A percentile compares a stretch with the other conserved stretches of the same genome.
Evolutionary conservation across 2,888 invertebrate species (phyloP).

Genomic region (Eristalis arbustorum): DNA sequence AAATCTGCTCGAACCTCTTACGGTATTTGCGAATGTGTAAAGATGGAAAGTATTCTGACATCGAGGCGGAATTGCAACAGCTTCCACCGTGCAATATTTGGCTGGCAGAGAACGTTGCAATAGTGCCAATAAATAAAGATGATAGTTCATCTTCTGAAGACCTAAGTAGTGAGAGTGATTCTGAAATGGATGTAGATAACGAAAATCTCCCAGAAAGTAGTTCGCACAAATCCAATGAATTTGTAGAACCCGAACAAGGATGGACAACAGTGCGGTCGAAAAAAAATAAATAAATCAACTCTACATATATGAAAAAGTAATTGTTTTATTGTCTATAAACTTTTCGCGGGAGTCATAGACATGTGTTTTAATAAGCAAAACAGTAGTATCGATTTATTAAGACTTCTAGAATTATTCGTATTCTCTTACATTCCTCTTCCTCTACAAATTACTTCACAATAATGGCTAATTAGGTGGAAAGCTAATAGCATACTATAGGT

Average conservation of each 20-base stretch:
- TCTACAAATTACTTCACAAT: too few relatives aligned
- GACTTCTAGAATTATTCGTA: too few relatives aligned
- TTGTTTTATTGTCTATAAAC: neutral
- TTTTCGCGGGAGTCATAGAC: neutral
- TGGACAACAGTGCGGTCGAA: slow-evolving; percentile 84
- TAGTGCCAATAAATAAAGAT: slow-evolving; percentile 73
- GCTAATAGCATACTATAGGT: too few relatives aligned
- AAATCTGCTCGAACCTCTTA: slow-evolving; percentile 83
- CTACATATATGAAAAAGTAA: too few relatives aligned
- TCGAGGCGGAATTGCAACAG: slow-evolving; percentile 82
- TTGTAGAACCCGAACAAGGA: slow-evolving; percentile 82
- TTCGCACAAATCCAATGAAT: slow-evolving; percentile 51
- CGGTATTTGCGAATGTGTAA: slow-evolving; percentile 83
- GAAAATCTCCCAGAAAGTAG: slow-evolving; percentile 74
- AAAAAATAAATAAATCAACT: slow-evolving; percentile 77
- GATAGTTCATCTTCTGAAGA: slow-evolving; percentile 80
- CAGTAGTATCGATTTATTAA: too few relatives aligned
- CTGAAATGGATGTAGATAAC: slow-evolving; percentile 75
- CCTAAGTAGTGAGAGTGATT: slow-evolving; percentile 73
- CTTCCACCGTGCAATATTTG: slow-evolving; percentile 84
- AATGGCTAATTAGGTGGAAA: too few relatives aligned
- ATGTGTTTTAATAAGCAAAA: too few relatives aligned
- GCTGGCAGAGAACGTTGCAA: slow-evolving; percentile 82
- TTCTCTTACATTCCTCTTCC: too few relatives aligned
- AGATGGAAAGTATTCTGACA: slow-evolving; percentile 82